Evolutionary conservation across 2,797 vertebrate species (phyloP).

Genomic region (Onychomys arenicola): DNA sequence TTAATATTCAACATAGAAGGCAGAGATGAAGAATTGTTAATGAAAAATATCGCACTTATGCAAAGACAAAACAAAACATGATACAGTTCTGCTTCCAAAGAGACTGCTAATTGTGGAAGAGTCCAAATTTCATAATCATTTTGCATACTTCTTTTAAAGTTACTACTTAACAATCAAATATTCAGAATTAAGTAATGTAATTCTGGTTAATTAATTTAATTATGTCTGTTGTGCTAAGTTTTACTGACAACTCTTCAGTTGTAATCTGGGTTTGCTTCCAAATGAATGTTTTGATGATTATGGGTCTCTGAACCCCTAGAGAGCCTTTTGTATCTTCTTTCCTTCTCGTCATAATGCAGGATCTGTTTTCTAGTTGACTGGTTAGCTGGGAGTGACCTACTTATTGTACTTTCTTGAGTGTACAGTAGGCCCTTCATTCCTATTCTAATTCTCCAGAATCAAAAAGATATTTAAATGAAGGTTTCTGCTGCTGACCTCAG

Average conservation of each 20-base stretch:
- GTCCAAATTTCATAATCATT: background rate
- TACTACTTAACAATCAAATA: conserved; percentile 9
- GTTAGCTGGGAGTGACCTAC: background rate
- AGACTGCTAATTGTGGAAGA: background rate
- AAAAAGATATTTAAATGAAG: background rate
- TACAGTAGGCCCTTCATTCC: background rate
- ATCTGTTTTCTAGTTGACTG: background rate
- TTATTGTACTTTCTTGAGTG: background rate
- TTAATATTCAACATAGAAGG: background rate
- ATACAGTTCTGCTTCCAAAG: background rate
- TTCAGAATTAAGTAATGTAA: background rate
- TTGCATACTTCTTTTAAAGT: background rate
- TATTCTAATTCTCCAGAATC: background rate
- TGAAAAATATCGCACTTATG: background rate
- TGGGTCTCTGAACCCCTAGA: background rate
- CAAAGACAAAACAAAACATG: background rate
- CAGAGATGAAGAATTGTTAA: conserved; percentile 17
- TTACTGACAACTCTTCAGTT: background rate
- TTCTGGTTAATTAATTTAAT: conserved; percentile 3
- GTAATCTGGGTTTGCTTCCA: background rate
- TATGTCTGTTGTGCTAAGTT: background rate
- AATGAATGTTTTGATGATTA: background rate
- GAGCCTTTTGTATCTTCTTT: background rate
- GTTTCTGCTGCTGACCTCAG: background rate
- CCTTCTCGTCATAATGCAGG: background rate